Conservation (phyloP, 2,888 invertebrate genomes). For the Tineola bisselliella region DNA sequence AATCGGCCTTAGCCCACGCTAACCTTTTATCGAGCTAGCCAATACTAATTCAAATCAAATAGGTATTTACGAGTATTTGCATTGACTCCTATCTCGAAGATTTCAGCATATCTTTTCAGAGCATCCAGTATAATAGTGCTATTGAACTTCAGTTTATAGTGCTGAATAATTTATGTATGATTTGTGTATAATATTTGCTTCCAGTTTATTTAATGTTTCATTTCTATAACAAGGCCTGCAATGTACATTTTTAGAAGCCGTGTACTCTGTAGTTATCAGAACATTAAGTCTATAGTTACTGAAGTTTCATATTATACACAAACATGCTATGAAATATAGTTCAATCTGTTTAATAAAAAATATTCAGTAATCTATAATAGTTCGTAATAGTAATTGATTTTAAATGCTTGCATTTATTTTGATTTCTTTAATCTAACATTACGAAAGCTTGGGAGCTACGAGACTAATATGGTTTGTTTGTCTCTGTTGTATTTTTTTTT, state of each 20-base stretch:
- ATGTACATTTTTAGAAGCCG: not conserved
- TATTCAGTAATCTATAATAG: not conserved
- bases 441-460: too few relatives aligned
- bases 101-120: not conserved
- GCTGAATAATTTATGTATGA: not conserved
- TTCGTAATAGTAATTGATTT: not conserved
- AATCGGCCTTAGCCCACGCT: not conserved
- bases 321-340: constrained; percentile 5
- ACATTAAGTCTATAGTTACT: not conserved
- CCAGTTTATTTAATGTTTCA: not conserved
- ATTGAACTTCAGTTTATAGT: not conserved
- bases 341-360: not conserved
- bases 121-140: not conserved
- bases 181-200: not conserved
- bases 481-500: too few relatives aligned
- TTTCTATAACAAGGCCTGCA: not conserved
- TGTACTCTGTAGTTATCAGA: not conserved
- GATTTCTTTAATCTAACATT: too few relatives aligned
- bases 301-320: not conserved
- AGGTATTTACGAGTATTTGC: not conserved
- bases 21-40: not conserved
- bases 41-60: too few relatives aligned
- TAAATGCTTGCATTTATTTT: too few relatives aligned
- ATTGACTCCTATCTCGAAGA: not conserved
- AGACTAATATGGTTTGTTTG: too few relatives aligned